phyloP scores from a whole-genome alignment of 2,113 vertebrate species.

The Narcine bancroftii region DNA sequence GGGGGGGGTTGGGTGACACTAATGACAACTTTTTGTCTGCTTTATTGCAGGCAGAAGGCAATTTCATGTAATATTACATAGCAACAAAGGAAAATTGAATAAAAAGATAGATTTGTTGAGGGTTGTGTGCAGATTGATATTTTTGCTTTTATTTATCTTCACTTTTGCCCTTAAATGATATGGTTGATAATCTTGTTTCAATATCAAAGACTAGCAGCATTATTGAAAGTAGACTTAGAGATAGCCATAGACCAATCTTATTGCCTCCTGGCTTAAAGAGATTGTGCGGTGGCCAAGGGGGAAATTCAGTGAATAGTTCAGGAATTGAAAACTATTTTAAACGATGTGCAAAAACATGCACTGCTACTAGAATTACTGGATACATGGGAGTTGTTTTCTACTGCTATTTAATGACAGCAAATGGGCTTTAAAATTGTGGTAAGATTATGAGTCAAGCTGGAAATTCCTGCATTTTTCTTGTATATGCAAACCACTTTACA shows the following conservation, averaged over 20 bases:
- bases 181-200: neutral
- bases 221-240: neutral
- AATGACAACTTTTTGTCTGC: no score
- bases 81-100: no score
- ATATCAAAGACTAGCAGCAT: neutral
- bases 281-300: neutral
- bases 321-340: neutral
- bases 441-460: neutral
- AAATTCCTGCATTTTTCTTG: neutral
- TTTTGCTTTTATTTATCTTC: neutral
- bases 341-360: neutral
- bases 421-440: neutral
- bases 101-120: no score
- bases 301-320: neutral
- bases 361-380: slow-evolving; percentile 11
- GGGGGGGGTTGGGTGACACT: no score
- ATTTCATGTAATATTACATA: no score
- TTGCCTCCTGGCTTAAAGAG: neutral
- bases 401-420: slow-evolving; percentile 3
- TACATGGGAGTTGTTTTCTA: neutral
- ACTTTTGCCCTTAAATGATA: neutral
- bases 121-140: no score
- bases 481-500: neutral
- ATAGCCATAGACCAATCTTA: neutral
- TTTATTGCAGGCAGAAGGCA: no score